These are phyloP conservation scores for Pelobates fuscus DNA, from an alignment of 2,113 vertebrate genomes.

Conservation along the genomic window DNA sequence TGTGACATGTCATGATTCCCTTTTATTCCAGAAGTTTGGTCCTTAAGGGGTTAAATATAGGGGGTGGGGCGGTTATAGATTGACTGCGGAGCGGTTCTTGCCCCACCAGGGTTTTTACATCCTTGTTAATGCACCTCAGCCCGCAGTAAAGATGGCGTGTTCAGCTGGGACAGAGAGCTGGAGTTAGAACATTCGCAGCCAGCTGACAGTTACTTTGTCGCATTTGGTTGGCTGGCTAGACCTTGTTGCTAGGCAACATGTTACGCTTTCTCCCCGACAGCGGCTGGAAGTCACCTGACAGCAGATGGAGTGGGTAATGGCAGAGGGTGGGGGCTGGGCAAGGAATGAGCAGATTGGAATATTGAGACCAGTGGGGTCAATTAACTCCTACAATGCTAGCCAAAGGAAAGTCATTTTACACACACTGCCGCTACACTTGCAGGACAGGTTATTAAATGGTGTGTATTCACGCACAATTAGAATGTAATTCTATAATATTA, in stretches of 20 bases:
- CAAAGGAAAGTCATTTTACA: too few species aligned
- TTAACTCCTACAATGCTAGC: not conserved
- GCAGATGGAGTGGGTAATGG: conserved; percentile 1
- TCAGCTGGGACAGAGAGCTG: not conserved
- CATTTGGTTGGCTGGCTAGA: conserved; percentile 58
- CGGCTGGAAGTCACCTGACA: conserved; percentile 34
- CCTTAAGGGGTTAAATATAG: conserved; percentile 2
- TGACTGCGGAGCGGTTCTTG: too few species aligned
- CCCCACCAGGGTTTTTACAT: too few species aligned
- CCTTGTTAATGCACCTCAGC: too few species aligned
- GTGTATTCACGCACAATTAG: too few species aligned
- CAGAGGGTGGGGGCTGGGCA: not conserved
- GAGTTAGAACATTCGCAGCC: conserved; percentile 4
- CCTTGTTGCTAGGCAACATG: conserved; percentile 68
- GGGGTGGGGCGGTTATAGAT: not conserved
- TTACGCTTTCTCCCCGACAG: conserved; percentile 56
- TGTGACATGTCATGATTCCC: too few species aligned
- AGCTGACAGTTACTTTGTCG: conserved; percentile 16
- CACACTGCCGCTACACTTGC: too few species aligned
- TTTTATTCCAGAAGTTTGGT: too few species aligned
- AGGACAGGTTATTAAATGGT: too few species aligned
- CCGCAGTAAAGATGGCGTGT: not conserved
- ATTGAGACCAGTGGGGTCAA: not conserved
- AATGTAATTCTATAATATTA: too few species aligned
- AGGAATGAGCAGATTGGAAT: not conserved